Conservation (phyloP, 2,888 invertebrate species). For the Cepaea hortensis region DNA sequence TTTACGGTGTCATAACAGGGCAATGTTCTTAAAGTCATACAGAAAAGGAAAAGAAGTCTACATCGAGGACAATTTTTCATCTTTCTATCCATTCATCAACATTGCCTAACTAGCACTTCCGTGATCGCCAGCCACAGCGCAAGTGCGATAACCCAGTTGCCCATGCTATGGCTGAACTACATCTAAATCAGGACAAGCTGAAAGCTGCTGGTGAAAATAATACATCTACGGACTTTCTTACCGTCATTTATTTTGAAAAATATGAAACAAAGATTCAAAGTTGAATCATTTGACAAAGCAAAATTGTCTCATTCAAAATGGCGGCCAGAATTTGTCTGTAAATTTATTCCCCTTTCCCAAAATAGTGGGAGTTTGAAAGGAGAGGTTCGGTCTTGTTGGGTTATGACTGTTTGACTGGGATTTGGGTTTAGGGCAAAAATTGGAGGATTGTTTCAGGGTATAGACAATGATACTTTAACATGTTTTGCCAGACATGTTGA, state of each 20-base stretch:
- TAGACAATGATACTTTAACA: neutral
- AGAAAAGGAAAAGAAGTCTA: conserved; percentile 8
- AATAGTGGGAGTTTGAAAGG: conserved; percentile 50
- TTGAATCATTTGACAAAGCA: conserved; percentile 52
- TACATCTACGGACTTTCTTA: conserved; percentile 42
- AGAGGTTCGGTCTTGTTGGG: conserved; percentile 52
- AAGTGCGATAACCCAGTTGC: conserved; percentile 49
- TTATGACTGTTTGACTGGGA: neutral
- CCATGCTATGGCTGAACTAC: conserved; percentile 31
- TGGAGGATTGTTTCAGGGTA: neutral
- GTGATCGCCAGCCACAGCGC: conserved; percentile 39
- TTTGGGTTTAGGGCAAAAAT: neutral
- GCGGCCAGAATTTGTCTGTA: conserved; percentile 56
- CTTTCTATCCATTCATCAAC: conserved; percentile 21
- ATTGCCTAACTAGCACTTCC: conserved; percentile 43
- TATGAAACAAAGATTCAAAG: conserved; percentile 50
- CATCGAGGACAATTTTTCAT: conserved; percentile 8
- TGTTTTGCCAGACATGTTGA: conserved; percentile 7
- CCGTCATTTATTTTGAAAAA: conserved; percentile 51
- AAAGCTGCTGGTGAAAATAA: conserved; percentile 4
- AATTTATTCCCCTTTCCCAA: conserved; percentile 56
- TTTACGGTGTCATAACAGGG: neutral
- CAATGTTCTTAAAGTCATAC: neutral
- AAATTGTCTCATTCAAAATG: conserved; percentile 56
- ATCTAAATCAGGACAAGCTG: conserved; percentile 20